phyloP scores from a whole-genome alignment of 1,140 invertebrate species.

The Lucilia sericata region DNA sequence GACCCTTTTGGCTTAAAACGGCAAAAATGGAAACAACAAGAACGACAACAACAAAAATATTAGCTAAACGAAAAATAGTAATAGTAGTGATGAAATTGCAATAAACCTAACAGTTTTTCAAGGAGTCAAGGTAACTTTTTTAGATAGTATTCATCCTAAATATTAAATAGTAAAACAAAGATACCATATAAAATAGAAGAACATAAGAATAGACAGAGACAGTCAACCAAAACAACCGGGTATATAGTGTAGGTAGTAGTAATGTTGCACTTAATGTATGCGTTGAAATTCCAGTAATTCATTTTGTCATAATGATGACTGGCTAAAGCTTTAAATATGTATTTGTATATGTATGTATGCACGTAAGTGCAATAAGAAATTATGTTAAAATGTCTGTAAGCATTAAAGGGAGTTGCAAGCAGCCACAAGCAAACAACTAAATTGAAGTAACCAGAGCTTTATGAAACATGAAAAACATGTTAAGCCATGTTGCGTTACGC shows the following conservation, averaged over 20 bases:
- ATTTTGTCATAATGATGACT: slow-evolving; percentile 24
- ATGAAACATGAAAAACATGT: slow-evolving; percentile 16
- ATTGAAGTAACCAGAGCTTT: not conserved
- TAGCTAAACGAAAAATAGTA: too few relatives aligned
- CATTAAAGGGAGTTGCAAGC: not conserved
- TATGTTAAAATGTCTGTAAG: not conserved
- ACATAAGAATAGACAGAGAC: too few relatives aligned
- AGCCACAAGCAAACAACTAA: not conserved
- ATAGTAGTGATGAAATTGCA: not conserved
- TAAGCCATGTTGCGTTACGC: slow-evolving; percentile 22
- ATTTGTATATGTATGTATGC: not conserved
- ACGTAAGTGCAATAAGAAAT: not conserved
- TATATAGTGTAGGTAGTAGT: not conserved
- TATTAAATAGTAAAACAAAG: too few relatives aligned
- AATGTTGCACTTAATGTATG: not conserved
- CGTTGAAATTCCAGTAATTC: slow-evolving; percentile 13
- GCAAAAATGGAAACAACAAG: not conserved
- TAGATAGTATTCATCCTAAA: too few relatives aligned
- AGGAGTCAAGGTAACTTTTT: too few relatives aligned
- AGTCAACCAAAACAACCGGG: too few relatives aligned
- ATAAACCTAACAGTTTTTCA: too few relatives aligned
- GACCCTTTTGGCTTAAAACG: not conserved
- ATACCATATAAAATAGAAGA: too few relatives aligned
- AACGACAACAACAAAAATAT: not conserved
- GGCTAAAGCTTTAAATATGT: not conserved